Conservation (phyloP, 2,888 invertebrate species). For the Phlogophora meticulosa region DNA sequence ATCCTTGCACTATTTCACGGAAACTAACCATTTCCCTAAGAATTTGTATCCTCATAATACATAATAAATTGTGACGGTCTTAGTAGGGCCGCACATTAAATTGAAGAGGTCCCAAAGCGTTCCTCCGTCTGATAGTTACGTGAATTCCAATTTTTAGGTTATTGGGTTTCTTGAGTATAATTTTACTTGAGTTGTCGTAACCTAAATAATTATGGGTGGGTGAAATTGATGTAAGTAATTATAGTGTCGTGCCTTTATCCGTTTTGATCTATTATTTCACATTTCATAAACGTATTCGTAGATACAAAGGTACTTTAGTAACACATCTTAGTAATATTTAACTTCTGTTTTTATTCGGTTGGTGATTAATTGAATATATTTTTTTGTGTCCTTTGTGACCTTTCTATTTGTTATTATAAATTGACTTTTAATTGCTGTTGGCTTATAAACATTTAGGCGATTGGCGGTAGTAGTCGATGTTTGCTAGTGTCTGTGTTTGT, state of each 20-base stretch:
- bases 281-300: not conserved
- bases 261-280: slow-evolving; percentile 15
- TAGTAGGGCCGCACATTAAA: slow-evolving; percentile 65
- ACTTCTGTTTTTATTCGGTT: too few species aligned
- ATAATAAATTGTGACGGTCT: slow-evolving; percentile 64
- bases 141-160: slow-evolving; percentile 46
- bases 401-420: too few species aligned
- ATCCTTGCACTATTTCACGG: slow-evolving; percentile 65
- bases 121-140: slow-evolving; percentile 37
- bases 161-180: slow-evolving; percentile 35
- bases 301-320: too few species aligned
- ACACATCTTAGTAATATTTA: too few species aligned
- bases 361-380: too few species aligned
- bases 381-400: too few species aligned
- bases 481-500: too few species aligned
- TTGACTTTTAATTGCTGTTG: too few species aligned
- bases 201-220: slow-evolving; percentile 8
- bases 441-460: too few species aligned
- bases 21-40: slow-evolving; percentile 66
- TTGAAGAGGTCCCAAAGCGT: slow-evolving; percentile 50
- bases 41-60: slow-evolving; percentile 69
- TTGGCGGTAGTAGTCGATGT: too few species aligned
- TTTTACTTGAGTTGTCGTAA: slow-evolving; percentile 37
- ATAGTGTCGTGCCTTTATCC: not conserved
- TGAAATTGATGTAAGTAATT: too few species aligned